These are phyloP conservation scores for Aphelenchoides fujianensis DNA, from an alignment of 1,140 invertebrate species.

Conservation along the genomic window DNA sequence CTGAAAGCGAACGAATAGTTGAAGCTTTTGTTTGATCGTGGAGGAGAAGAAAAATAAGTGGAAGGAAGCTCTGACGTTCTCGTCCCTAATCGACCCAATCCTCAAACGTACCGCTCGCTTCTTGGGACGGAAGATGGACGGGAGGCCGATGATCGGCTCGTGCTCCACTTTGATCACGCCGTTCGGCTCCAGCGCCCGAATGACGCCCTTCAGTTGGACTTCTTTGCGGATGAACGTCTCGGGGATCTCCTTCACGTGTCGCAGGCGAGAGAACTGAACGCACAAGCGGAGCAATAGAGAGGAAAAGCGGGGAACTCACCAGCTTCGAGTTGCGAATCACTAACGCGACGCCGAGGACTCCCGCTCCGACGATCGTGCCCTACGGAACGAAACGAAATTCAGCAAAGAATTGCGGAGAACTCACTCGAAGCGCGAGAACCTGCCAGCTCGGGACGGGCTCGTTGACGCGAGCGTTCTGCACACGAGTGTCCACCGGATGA, in stretches of 20 bases:
- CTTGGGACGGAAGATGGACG: conserved; percentile 32
- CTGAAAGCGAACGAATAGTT: too few relatives aligned
- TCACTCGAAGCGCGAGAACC: conserved; percentile 13
- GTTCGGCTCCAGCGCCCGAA: conserved; percentile 45
- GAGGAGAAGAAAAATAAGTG: too few relatives aligned
- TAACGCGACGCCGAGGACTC: conserved; percentile 42
- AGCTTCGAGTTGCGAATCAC: conserved; percentile 52
- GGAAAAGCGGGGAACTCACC: conserved; percentile 27
- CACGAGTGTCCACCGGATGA: too few relatives aligned
- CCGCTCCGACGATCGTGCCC: conserved; percentile 53
- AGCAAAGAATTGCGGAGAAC: background rate
- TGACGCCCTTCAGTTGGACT: conserved; percentile 50
- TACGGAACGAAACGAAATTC: too few relatives aligned
- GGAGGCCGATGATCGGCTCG: conserved; percentile 48
- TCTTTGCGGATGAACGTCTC: conserved; percentile 58
- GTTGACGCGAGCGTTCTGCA: too few relatives aligned
- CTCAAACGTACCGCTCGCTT: conserved; percentile 26
- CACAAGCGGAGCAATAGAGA: background rate
- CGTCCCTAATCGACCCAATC: conserved; percentile 15
- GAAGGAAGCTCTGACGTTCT: too few relatives aligned
- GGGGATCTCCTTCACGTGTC: conserved; percentile 58
- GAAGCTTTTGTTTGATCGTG: too few relatives aligned
- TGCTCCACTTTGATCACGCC: conserved; percentile 54
- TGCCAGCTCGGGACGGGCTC: conserved; percentile 6
- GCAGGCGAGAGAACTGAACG: conserved; percentile 52